Base-by-base conservation (phyloP, 2,888 invertebrate species). In the Yponomeuta cagnagella region DNA sequence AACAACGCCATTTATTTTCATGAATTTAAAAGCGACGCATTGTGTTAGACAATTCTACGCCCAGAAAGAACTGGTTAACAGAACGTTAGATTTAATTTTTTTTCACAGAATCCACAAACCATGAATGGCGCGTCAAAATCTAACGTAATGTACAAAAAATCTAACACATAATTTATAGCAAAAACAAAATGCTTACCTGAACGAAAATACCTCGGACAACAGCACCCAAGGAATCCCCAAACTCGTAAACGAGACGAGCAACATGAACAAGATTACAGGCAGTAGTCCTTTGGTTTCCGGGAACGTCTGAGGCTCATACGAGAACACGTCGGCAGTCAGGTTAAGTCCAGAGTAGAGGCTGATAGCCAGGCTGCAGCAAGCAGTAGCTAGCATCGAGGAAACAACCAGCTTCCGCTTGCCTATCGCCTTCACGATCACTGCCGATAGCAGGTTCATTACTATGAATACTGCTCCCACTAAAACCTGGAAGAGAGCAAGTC, bases 191-290 rank as follows among this genome's bases (percentile, higher is more conserved):
- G 71, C 75, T 81, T 79, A 93, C 93, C 92, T 93, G 74, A 93
- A 92, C 0, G 94, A 93, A 75, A 94, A 94, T 1, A 94, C 90
- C 80, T 94, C 94, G 33, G 93, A 93, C 12, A 94, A 75, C 72
- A 94, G 76, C 72, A 93, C 88, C 94, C 94, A 94, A 0, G 94
- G 94, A 74, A 93, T 89, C 0, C 90, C 91, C 64, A 90, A 77
- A 31, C 85, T 82, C 23, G 80, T 85, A 72, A 87, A 88, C 68
- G 89, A 88, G 1, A 86, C 85, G 0, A 90, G 77, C 74, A 89
- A 74, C 72, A 93, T 77, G 71, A 92, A 89, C 64, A 92, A 80
- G 0, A 88, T 73, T 0, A 93, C 81, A 1, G 93, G 93, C 15
- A 91, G 71, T 1, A 84, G 73, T 2, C 89, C 84, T 71, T 87